phyloP scores from a whole-genome alignment of 2,113 vertebrate species.

The Ornithorhynchus anatinus region DNA sequence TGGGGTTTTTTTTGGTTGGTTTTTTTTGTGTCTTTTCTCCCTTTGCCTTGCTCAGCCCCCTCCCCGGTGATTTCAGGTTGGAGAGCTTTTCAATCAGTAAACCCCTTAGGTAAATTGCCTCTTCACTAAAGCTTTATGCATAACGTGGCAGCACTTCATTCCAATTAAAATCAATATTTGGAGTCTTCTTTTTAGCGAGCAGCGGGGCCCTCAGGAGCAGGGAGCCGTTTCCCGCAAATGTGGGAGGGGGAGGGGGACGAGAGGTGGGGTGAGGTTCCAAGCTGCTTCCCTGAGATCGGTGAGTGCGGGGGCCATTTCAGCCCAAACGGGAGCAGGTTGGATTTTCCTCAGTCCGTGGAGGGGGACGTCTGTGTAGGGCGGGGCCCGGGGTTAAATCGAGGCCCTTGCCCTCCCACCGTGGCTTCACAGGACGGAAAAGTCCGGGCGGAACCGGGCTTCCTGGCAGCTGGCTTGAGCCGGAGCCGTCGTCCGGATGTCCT shows the following conservation, averaged over 20 bases:
- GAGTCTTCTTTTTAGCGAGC: constrained; percentile 74
- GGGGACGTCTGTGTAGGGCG: too few relatives aligned
- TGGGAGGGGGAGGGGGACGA: too few relatives aligned
- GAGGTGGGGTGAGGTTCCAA: too few relatives aligned
- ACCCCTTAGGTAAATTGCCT: constrained; percentile 84
- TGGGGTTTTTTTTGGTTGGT: constrained; percentile 6
- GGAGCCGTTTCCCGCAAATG: constrained; percentile 65
- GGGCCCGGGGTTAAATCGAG: too few relatives aligned
- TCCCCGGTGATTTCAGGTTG: constrained; percentile 72
- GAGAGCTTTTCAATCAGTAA: constrained; percentile 84
- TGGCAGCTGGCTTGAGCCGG: too few relatives aligned
- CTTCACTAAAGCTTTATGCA: constrained; percentile 83
- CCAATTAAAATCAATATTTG: constrained; percentile 87
- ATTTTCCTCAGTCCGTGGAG: too few relatives aligned
- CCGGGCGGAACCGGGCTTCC: too few relatives aligned
- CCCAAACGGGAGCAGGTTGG: too few relatives aligned
- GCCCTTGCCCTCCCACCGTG: too few relatives aligned
- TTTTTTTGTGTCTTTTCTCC: constrained; percentile 31
- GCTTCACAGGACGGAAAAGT: too few relatives aligned
- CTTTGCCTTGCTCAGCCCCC: background rate
- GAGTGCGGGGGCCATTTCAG: too few relatives aligned
- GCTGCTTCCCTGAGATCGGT: constrained; percentile 26
- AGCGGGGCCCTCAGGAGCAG: constrained; percentile 39
- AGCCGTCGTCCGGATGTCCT: too few relatives aligned
- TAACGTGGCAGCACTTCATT: constrained; percentile 90